Base-by-base conservation (phyloP, 2,888 invertebrate species). In the Salticus scenicus region DNA sequence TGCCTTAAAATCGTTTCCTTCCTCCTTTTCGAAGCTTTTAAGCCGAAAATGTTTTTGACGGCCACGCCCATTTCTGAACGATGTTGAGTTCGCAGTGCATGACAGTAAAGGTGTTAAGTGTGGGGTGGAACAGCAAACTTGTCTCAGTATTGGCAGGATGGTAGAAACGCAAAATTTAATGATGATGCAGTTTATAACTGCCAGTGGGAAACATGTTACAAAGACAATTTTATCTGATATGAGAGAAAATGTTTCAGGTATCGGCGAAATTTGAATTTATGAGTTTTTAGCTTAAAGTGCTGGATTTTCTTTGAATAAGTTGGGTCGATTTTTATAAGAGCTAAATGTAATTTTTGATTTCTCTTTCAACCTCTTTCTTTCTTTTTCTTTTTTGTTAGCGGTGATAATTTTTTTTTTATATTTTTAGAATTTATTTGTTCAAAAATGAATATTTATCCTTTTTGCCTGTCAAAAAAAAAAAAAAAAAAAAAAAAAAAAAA, bases 11-110 rank as follows among this genome's bases (percentile, higher is more conserved):
- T 84, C 67, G 83, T 84, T 84, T 84, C 77, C 83, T 72, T 81
- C 81, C 73, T 64, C 51, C 73, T 73, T 80, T 73, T 37, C 57
- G 69, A 67, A 70, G 81, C 81, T 81, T 81, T 81, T 81, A 81
- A 81, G 81, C 69, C 69, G 74, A 81, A 81, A 81, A 81, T 81
- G 81, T 83, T 83, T 83, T 83, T 83, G 76, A 83, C 76, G 83
- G 72, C 69, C 64, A 37, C 67, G 31, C 67, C 33, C 33, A 1
- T 24, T 24, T 57, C 10, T 24, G 1, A 4, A 24, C 24, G 24
- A 24, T 57, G 31, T 31, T 30, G 66, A 66, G 31, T 66, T 17
- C 17, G 66, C 7, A 66, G 31, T 66, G 66, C 31, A 66, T 66
- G 66, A 31, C 66, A 31, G 30, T 66, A 66, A 31, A 66, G 4